Evolutionary conservation across 2,113 vertebrate species (phyloP).

Genomic region (Nothoprocta perdicaria): DNA sequence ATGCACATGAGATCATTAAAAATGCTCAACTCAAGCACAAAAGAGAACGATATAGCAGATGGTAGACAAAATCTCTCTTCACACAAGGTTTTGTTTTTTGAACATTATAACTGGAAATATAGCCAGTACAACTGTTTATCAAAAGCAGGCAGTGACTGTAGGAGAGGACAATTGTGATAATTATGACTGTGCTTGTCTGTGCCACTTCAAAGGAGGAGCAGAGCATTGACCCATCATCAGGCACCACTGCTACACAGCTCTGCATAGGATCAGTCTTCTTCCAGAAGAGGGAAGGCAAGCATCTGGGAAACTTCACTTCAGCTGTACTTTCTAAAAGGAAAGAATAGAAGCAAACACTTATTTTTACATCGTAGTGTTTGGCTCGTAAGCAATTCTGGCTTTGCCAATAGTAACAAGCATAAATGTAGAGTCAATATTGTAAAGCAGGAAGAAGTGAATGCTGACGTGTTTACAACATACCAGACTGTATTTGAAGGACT

Average conservation of each 20-base stretch:
- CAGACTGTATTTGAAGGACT: slow-evolving; percentile 59
- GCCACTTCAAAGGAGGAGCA: background rate
- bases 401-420: slow-evolving; percentile 62
- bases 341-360: slow-evolving; percentile 39
- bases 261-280: background rate
- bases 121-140: slow-evolving; percentile 37
- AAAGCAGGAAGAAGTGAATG: slow-evolving; percentile 56
- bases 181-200: background rate
- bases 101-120: slow-evolving; percentile 27
- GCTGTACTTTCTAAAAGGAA: background rate
- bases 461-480: slow-evolving; percentile 66
- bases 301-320: slow-evolving; percentile 12
- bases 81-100: background rate
- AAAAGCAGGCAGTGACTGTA: slow-evolving; percentile 42
- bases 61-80: background rate
- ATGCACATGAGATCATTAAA: background rate
- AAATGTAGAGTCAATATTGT: slow-evolving; percentile 65
- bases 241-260: background rate
- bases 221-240: background rate
- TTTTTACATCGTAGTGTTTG: slow-evolving; percentile 18
- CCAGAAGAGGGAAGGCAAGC: background rate
- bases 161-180: background rate
- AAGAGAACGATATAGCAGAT: background rate
- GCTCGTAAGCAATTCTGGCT: slow-evolving; percentile 25
- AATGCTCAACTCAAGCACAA: background rate